Percentiles rank a stretch among this genome's conserved stretches.
Conservation (phyloP, 2,888 invertebrate genomes). For the Hypena proboscidalis region DNA sequence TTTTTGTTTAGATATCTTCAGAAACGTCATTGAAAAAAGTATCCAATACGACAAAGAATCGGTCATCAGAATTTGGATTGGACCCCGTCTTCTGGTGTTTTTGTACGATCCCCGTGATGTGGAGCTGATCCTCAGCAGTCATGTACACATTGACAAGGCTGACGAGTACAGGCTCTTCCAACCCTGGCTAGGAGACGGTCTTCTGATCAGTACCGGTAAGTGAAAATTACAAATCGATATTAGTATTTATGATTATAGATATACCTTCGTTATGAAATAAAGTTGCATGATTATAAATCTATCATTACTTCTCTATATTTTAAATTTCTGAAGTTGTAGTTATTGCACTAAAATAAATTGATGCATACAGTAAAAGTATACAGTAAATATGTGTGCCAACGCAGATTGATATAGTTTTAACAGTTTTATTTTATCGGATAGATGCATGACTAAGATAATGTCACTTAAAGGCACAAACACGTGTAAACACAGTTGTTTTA, state of each 20-base stretch:
- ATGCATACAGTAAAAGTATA: too few species aligned
- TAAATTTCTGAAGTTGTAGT: too few species aligned
- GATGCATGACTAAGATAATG: too few species aligned
- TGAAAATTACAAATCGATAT: slow-evolving; percentile 10
- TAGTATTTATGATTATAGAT: background rate
- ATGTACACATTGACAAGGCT: slow-evolving; percentile 92
- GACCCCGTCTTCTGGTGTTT: slow-evolving; percentile 90
- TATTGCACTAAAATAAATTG: too few species aligned
- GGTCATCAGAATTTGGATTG: slow-evolving; percentile 90
- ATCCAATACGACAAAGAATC: slow-evolving; percentile 80
- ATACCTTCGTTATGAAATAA: too few species aligned
- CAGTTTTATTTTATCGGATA: too few species aligned
- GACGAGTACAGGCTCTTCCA: slow-evolving; percentile 92
- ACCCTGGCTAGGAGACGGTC: slow-evolving; percentile 93
- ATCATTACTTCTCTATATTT: too few species aligned
- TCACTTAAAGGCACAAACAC: too few species aligned
- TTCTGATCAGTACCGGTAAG: slow-evolving; percentile 91
- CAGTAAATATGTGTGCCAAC: too few species aligned
- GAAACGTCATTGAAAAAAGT: slow-evolving; percentile 83
- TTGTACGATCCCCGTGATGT: slow-evolving; percentile 91
- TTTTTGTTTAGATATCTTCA: slow-evolving; percentile 87
- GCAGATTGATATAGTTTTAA: too few species aligned
- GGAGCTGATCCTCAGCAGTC: slow-evolving; percentile 91
- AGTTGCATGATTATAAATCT: too few species aligned
- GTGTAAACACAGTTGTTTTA: too few species aligned